Evolutionary conservation across 1,140 invertebrate species (phyloP), one percentile per base, ranked within the genome.

Genomic region (Artemia franciscana): DNA sequence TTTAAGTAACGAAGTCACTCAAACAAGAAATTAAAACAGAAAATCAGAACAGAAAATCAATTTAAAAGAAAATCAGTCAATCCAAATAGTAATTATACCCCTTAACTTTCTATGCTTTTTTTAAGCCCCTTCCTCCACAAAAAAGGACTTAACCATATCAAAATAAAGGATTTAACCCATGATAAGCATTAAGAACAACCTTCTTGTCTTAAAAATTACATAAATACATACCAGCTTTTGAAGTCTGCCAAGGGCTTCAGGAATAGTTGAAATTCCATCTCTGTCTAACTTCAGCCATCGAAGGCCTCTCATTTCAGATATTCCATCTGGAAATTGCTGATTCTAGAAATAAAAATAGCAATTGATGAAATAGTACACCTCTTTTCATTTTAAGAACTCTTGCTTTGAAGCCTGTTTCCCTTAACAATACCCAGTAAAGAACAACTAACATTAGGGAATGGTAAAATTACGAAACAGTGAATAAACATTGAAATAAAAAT

Each of bases 261-360:
- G 95, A 62, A 98, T 84, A 71, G 86, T 82, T 27, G 80, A 80
- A 27, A 98, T 76, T 68, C 86, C 83, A 65, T 93, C 91, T 71
- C 82, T 83, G 73, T 96, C 92, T 64, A 98, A 76, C 72, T 91
- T 91, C n/a, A 99, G 79, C 95, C 95, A 98, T 79, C 95, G 88
- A 60, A 98, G 82, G 18, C 92, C 90, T 61, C 88, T 88, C 94
- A 99, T 98, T 61, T 91, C 82, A 64, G 84, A 81, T 65, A 98
- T 85, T 64, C 91, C 84, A 70, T 84, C 80, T 56, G 95, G 95
- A 80, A 97, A 96, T 77, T 85, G 85, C 68, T 58, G 58, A 63
- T 67, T 67, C 63, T 66, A 61, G 56, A 63, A 60, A 62, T 21
- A 62, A 60, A 27, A 62, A 21, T 67, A 24, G 63, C 66, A 66